Base-by-base conservation (phyloP, 2,113 vertebrate species). In the Trinectes maculatus region DNA sequence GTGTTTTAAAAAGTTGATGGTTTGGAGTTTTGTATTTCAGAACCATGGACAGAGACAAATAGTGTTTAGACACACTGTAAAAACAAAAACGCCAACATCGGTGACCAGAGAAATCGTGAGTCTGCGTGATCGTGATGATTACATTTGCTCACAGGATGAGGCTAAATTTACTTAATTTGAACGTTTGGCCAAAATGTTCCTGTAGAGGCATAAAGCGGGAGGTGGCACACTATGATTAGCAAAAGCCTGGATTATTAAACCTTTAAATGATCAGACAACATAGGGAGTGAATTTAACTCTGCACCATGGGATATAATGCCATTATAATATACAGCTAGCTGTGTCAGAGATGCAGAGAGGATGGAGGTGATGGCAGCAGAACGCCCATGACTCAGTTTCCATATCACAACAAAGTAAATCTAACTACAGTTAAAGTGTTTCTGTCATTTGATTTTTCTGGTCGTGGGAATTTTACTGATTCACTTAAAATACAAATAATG, bases 301-400 rank as follows among this genome's bases (percentile, higher is more conserved):
- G 22, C 37, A 40, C 28, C 8, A 15, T 46, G 18, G 19, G 24
- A 46, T 63, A 31, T 46, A 31, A 51, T 55, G 37, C 52, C 36
- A 64, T 53, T 53, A 47, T 42, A 40, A 64, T 52, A 75, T 34
- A 68, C n/a, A 56, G 34, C 42, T 40, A 51, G 29, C 70, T 51
- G 59, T 51, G 49, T 51, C 54, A 77, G n/a, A n/a, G n/a, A n/a
- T n/a, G n/a, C 37, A 4, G 21, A 39, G 6, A 29, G 19, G 48
- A 44, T 34, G 26, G 22, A 66, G 36, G 39, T 55, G n/a, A n/a
- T n/a, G n/a, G n/a, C n/a, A n/a, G n/a, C n/a, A n/a, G n/a, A n/a
- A n/a, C n/a, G n/a, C n/a, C 12, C 24, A 56, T 65, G 68, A 64
- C 61, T 61, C 48, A 74, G 18, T 71, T 65, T 59, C 26, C 10